A percentile compares a stretch with the other conserved stretches of the same genome.
Conservation (phyloP, 2,888 invertebrate genomes). For the Doris montereyensis region DNA sequence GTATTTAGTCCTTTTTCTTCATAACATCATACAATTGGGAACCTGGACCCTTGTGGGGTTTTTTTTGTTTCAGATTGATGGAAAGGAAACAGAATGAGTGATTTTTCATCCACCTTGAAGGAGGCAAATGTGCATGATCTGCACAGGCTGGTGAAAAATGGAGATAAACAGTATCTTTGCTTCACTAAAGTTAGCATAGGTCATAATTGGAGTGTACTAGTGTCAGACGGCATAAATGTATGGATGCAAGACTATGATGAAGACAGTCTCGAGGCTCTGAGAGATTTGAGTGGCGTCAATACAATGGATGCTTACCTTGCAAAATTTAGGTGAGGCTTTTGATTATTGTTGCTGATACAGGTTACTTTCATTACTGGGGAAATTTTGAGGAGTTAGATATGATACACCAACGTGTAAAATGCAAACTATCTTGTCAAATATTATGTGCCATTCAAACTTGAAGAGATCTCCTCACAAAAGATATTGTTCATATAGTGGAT, state of each 20-base stretch:
- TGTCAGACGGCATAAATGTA: slow-evolving; percentile 62
- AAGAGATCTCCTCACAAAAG: too few relatives aligned
- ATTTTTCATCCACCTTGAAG: slow-evolving; percentile 46
- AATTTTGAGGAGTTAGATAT: too few relatives aligned
- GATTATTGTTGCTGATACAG: not conserved
- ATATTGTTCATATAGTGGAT: too few relatives aligned
- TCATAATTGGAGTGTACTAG: slow-evolving; percentile 54
- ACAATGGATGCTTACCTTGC: slow-evolving; percentile 55
- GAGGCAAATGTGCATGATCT: slow-evolving; percentile 55
- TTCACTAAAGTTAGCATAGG: slow-evolving; percentile 48
- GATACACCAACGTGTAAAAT: too few relatives aligned
- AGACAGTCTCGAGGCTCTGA: slow-evolving; percentile 58
- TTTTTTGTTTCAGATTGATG: too few relatives aligned
- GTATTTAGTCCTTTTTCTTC: too few relatives aligned
- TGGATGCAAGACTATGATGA: slow-evolving; percentile 61
- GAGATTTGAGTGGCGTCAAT: slow-evolving; percentile 56
- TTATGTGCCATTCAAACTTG: too few relatives aligned
- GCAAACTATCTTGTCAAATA: too few relatives aligned
- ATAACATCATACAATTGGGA: too few relatives aligned
- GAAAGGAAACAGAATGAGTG: too few relatives aligned
- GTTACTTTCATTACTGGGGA: not conserved
- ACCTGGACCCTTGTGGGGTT: too few relatives aligned
- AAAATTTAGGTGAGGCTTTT: slow-evolving; percentile 56
- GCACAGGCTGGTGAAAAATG: slow-evolving; percentile 51
- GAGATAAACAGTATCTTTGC: slow-evolving; percentile 58